These are phyloP conservation scores for Tadarida brasiliensis DNA, from an alignment of 2,797 vertebrate genomes.

Conservation along the genomic window DNA sequence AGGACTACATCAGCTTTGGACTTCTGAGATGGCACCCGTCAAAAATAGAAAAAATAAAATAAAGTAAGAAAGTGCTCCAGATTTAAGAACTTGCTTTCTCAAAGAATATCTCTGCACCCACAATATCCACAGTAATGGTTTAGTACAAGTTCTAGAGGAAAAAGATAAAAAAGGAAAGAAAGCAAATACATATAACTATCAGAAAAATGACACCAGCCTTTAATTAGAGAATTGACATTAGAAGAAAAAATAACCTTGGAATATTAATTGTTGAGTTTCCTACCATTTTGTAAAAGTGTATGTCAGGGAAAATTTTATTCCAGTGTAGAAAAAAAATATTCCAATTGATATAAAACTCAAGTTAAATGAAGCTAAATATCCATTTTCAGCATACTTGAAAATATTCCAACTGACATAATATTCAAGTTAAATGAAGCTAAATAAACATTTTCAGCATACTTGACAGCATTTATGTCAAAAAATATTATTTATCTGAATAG, in stretches of 20 bases:
- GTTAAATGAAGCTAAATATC: not conserved
- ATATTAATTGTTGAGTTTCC: not conserved
- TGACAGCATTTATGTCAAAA: not conserved
- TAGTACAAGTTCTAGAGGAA: not conserved
- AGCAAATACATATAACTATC: not conserved
- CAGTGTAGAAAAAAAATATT: constrained; percentile 16
- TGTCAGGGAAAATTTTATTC: not conserved
- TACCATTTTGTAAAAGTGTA: not conserved
- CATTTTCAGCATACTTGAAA: not conserved
- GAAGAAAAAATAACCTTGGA: not conserved
- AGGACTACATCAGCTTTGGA: not conserved
- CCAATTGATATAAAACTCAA: not conserved
- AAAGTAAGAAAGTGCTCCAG: not conserved
- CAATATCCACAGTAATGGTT: not conserved
- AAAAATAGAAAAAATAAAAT: not conserved
- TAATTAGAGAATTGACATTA: not conserved
- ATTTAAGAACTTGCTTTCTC: not conserved
- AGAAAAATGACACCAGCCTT: not conserved
- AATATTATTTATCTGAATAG: not conserved
- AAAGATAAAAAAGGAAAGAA: not conserved
- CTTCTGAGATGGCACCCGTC: not conserved
- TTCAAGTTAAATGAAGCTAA: constrained; percentile 6
- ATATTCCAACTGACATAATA: not conserved
- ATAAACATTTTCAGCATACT: not conserved
- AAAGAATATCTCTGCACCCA: not conserved